phyloP scores from a whole-genome alignment of 2,888 invertebrate genomes.

The Sicus ferrugineus region DNA sequence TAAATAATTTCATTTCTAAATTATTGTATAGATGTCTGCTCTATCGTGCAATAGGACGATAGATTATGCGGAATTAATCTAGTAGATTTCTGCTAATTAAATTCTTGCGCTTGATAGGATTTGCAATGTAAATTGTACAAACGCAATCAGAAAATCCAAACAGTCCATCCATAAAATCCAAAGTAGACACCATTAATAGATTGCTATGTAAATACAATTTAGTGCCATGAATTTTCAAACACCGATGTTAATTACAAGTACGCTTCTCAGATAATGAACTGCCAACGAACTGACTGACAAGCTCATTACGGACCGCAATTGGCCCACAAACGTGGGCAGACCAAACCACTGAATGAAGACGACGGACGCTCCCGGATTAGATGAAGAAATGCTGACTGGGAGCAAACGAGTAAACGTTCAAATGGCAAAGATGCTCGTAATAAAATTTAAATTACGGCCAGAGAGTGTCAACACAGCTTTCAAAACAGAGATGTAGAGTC shows the following conservation, averaged over 20 bases:
- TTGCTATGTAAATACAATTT: not conserved
- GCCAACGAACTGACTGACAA: not conserved
- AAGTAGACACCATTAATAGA: not conserved
- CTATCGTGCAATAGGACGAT: too few relatives aligned
- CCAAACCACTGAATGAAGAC: not conserved
- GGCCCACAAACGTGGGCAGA: not conserved
- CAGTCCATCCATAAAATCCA: not conserved
- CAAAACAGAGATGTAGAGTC: not conserved
- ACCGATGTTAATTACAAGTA: slow-evolving; percentile 3
- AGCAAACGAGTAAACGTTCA: not conserved
- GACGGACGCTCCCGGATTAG: not conserved
- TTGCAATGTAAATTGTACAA: not conserved
- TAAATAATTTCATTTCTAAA: too few relatives aligned
- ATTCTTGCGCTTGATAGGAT: not conserved
- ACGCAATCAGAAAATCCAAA: not conserved
- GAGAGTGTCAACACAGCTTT: not conserved
- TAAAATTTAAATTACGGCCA: slow-evolving; percentile 6
- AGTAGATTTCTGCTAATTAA: not conserved
- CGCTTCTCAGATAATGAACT: slow-evolving; percentile 8
- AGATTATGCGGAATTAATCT: not conserved
- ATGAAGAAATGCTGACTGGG: not conserved
- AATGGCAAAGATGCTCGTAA: not conserved
- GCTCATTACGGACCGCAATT: not conserved
- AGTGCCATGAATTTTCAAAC: not conserved
- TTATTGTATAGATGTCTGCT: too few relatives aligned